Conservation (phyloP, 2,797 vertebrate genomes). For the Carduelis carduelis region DNA sequence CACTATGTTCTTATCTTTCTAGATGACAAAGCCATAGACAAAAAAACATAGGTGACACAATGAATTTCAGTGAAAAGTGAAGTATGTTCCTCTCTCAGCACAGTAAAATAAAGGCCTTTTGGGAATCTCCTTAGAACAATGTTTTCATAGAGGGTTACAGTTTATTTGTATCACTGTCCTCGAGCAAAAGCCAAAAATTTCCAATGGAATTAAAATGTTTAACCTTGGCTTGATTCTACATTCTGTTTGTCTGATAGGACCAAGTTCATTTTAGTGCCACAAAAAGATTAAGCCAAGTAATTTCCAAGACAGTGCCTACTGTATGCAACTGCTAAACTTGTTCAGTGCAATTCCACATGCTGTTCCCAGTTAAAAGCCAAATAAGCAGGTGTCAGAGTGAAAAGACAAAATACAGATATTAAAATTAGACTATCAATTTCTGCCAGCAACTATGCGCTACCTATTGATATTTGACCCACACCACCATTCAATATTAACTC, state of each 20-base stretch:
- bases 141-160: not conserved
- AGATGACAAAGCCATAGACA: not conserved
- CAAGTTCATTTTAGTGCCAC: not conserved
- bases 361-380: constrained; percentile 1
- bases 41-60: not conserved
- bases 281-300: not conserved
- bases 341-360: not conserved
- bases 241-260: not conserved
- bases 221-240: not conserved
- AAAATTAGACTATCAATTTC: not conserved
- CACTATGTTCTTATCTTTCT: not conserved
- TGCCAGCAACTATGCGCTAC: not conserved
- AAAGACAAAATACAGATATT: not conserved
- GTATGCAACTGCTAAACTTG: not conserved
- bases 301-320: not conserved
- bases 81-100: not conserved
- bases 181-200: not conserved
- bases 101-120: not conserved
- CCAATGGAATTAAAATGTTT: not conserved
- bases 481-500: not conserved
- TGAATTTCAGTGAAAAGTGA: not conserved
- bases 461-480: not conserved
- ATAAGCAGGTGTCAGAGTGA: not conserved
- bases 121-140: not conserved
- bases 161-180: not conserved